phyloP scores from a whole-genome alignment of 2,113 vertebrate genomes.

The Siphamia tubifer region DNA sequence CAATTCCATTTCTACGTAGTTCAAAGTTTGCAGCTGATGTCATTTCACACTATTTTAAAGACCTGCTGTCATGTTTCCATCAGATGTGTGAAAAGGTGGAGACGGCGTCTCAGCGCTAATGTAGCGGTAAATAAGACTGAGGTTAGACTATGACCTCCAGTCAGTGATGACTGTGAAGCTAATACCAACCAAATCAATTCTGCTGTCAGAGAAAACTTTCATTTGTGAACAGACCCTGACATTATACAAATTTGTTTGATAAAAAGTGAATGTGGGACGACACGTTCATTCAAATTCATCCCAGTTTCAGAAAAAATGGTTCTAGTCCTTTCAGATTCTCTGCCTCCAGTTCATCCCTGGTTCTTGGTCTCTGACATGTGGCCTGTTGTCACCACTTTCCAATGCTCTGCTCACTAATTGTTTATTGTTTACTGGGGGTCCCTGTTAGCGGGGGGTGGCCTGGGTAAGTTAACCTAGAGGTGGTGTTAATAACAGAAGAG shows the following conservation, averaged over 20 bases:
- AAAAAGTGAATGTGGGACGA: neutral
- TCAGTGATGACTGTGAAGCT: slow-evolving; percentile 59
- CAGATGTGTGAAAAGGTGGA: slow-evolving; percentile 23
- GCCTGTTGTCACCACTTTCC: no score
- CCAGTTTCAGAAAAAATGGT: neutral
- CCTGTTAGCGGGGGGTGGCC: no score
- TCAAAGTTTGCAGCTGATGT: slow-evolving; percentile 60
- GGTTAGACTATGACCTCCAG: slow-evolving; percentile 58
- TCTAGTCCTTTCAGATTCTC: neutral
- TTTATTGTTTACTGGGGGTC: no score
- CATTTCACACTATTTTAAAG: slow-evolving; percentile 70
- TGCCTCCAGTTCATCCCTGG: neutral
- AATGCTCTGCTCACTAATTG: no score
- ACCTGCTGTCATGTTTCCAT: slow-evolving; percentile 41
- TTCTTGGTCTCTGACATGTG: neutral
- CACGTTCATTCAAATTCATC: neutral
- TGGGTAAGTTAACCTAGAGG: no score
- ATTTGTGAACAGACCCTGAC: slow-evolving; percentile 39
- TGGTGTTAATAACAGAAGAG: no score
- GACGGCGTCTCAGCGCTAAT: slow-evolving; percentile 37
- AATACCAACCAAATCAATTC: slow-evolving; percentile 54
- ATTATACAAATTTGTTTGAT: slow-evolving; percentile 16
- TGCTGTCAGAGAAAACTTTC: slow-evolving; percentile 49
- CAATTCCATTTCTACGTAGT: slow-evolving; percentile 66
- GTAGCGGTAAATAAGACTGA: slow-evolving; percentile 70